These are phyloP conservation scores for Acleris laterana DNA, from an alignment of 2,888 invertebrate species.

Conservation along the genomic window DNA sequence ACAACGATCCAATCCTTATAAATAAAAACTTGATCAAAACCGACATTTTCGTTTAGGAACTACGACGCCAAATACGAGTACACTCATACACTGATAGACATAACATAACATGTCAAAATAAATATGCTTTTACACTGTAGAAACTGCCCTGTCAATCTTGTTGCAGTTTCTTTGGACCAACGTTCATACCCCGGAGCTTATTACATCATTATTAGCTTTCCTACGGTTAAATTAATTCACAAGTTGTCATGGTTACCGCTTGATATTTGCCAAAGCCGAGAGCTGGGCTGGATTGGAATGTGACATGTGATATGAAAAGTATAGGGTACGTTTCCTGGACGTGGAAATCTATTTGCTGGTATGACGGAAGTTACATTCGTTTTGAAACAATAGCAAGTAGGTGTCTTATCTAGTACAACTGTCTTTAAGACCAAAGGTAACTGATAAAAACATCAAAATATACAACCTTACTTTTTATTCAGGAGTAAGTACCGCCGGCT, in stretches of 20 bases:
- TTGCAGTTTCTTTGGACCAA: background rate
- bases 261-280: slow-evolving; percentile 9
- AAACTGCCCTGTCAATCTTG: background rate
- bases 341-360: background rate
- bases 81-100: too few relatives aligned
- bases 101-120: too few relatives aligned
- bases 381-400: background rate
- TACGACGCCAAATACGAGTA: too few relatives aligned
- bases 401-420: too few relatives aligned
- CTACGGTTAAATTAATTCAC: slow-evolving; percentile 31
- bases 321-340: slow-evolving; percentile 1
- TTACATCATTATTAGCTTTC: slow-evolving; percentile 18
- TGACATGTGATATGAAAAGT: slow-evolving; percentile 11
- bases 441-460: too few relatives aligned
- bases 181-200: slow-evolving; percentile 1
- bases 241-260: slow-evolving; percentile 3
- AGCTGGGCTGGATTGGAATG: background rate
- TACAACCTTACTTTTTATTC: too few relatives aligned
- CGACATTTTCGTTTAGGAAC: too few relatives aligned
- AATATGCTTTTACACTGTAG: too few relatives aligned
- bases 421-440: too few relatives aligned
- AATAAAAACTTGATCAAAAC: too few relatives aligned
- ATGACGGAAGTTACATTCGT: background rate
- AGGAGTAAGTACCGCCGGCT: too few relatives aligned
- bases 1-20: too few relatives aligned